Evolutionary conservation across 2,888 invertebrate species (phyloP), one percentile per base, ranked within the genome.

Genomic region (Amphipoea oculea): DNA sequence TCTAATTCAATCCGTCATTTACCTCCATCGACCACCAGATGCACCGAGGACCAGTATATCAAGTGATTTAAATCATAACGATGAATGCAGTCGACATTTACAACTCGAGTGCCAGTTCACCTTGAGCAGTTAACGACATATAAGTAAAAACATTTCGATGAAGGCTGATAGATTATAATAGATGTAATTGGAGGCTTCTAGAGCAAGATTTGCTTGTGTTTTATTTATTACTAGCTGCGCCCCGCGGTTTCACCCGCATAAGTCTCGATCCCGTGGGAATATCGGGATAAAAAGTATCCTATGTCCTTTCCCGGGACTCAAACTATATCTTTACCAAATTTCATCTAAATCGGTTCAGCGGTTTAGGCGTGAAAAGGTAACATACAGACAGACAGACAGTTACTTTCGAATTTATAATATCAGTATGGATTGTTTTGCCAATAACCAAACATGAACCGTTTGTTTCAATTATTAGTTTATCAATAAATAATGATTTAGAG

Each of bases 31-130:
- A 11, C n/a, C 36, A 63, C 60, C 73, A 67, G 80, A 73, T 86
- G 74, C 86, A 82, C 40, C 14, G 7, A 20, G 42, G 57, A 63
- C 66, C 12, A 71, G 66, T 76, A 48, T 65, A 65, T 29, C 69
- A 45, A 85, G 57, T 75, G 73, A 72, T 84, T 81, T 78, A 85
- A 85, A 85, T 85, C 87, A 86, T 84, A 84, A 62, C 65, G 20
- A 65, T 63, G 74, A 75, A 67, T 73, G 87, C 76, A 77, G 76
- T 54, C 87, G 81, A 84, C 87, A 85, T 86, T 85, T 84, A 48
- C 76, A 66, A 54, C 45, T 23, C 51, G 29, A 51, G n/a, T 45
- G 54, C 79, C 17, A 12, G 85, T 57, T 84, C 74, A 78, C 85
- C 85, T 86, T 86, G 85, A 67, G 14, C 40, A 60, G 78, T 72